phyloP scores from a whole-genome alignment of 1,140 invertebrate species.

The Heliconius nattereri region DNA sequence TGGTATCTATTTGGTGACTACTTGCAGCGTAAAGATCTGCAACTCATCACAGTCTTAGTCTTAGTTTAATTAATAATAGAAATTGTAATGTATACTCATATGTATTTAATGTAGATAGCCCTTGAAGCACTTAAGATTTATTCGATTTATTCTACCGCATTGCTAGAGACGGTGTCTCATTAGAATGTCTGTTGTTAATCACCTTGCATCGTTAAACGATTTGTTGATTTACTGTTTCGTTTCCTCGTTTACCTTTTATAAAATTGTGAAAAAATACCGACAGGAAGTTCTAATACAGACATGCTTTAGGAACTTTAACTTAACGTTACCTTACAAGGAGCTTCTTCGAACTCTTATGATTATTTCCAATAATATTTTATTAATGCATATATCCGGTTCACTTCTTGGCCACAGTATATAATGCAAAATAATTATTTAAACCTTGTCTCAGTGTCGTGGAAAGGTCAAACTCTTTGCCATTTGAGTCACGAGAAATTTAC shows the following conservation, averaged over 20 bases:
- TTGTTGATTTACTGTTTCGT: conserved; percentile 35
- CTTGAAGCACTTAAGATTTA: conserved; percentile 13
- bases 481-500: conserved; percentile 25
- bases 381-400: too few relatives aligned
- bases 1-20: too few relatives aligned
- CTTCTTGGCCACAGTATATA: not conserved
- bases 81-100: too few relatives aligned
- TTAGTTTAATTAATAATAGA: too few relatives aligned
- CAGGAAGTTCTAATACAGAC: conserved; percentile 3
- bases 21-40: too few relatives aligned
- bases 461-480: conserved; percentile 28
- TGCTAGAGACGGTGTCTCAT: conserved; percentile 34
- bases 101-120: not conserved
- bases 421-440: not conserved
- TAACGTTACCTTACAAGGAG: not conserved
- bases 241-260: conserved; percentile 43
- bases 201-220: conserved; percentile 37
- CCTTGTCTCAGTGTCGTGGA: not conserved
- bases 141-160: conserved; percentile 34
- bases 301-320: not conserved
- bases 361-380: too few relatives aligned
- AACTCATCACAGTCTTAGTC: too few relatives aligned
- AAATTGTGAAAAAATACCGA: conserved; percentile 2
- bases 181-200: conserved; percentile 44
- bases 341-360: not conserved